Evolutionary conservation across 2,797 vertebrate genomes (phyloP).

Genomic region (Adrianichthys oophorus): DNA sequence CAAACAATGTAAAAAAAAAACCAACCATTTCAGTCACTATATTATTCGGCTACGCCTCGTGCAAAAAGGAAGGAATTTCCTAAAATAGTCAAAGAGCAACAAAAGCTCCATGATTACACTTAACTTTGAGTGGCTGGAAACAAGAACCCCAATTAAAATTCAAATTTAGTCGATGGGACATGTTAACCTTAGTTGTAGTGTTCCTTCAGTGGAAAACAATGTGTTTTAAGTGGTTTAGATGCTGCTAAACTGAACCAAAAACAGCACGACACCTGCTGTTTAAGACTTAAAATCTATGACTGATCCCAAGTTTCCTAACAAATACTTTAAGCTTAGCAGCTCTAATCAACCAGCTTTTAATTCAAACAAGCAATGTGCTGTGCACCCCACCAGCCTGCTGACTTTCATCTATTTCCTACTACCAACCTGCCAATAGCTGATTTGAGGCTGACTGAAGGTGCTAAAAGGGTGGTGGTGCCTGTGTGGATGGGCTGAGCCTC

Average conservation of each 20-base stretch:
- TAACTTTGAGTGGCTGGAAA: too few relatives aligned
- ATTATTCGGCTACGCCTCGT: too few relatives aligned
- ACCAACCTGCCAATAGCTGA: conserved; percentile 24
- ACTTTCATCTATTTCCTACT: conserved; percentile 27
- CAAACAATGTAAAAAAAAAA: too few relatives aligned
- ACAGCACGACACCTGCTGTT: conserved; percentile 22
- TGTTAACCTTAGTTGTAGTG: background rate
- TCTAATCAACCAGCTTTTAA: conserved; percentile 30
- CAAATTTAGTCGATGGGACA: conserved; percentile 4
- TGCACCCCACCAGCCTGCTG: conserved; percentile 16
- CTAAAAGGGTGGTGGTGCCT: conserved; percentile 43
- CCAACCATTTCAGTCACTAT: too few relatives aligned
- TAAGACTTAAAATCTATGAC: conserved; percentile 32
- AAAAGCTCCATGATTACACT: too few relatives aligned
- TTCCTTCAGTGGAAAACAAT: conserved; percentile 1
- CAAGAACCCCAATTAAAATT: too few relatives aligned
- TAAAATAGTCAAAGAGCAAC: too few relatives aligned
- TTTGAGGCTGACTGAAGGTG: conserved; percentile 33
- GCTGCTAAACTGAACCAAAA: conserved; percentile 23
- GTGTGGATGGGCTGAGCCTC: conserved; percentile 27
- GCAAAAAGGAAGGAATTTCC: too few relatives aligned
- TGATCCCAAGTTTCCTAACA: conserved; percentile 40
- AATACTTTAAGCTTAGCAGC: conserved; percentile 24
- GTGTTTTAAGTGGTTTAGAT: conserved; percentile 5
- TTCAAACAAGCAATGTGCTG: conserved; percentile 31